Conservation (phyloP, 2,797 vertebrate species). For the Artibeus lituratus region DNA sequence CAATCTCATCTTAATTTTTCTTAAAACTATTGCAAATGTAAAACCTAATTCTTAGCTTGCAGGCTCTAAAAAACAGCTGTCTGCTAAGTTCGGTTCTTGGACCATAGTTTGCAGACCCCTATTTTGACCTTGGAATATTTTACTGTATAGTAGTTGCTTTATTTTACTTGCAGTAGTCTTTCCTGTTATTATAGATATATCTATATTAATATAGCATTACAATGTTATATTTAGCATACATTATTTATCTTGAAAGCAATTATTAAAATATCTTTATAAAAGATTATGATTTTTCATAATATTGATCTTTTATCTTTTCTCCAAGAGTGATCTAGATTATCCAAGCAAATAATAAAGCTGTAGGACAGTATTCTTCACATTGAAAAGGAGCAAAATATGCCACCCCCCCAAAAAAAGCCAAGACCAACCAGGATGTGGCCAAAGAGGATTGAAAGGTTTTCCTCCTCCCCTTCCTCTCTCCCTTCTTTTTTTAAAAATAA, state of each 20-base stretch:
- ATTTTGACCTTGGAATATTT: constrained; percentile 35
- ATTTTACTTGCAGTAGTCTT: constrained; percentile 26
- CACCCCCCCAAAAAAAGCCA: background rate
- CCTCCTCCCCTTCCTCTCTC: background rate
- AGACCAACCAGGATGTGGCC: background rate
- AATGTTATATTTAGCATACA: background rate
- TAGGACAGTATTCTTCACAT: background rate
- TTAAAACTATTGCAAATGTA: background rate
- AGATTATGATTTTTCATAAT: background rate
- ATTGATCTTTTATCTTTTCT: background rate
- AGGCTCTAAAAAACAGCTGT: background rate
- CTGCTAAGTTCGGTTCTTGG: background rate
- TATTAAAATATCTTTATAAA: background rate
- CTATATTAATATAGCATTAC: background rate
- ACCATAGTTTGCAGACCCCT: background rate
- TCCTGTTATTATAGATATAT: background rate
- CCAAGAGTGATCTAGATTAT: background rate
- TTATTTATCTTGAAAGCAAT: background rate
- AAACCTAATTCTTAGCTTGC: background rate
- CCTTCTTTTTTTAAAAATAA: background rate
- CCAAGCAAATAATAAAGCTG: background rate
- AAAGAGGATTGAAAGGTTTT: background rate
- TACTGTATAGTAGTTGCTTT: constrained; percentile 16
- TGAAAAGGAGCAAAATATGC: background rate
- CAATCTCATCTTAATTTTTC: background rate